A percentile compares a stretch with the other conserved stretches of the same genome.
Evolutionary conservation across 2,797 vertebrate species (phyloP).

Genomic region (Acanthurus tractus): DNA sequence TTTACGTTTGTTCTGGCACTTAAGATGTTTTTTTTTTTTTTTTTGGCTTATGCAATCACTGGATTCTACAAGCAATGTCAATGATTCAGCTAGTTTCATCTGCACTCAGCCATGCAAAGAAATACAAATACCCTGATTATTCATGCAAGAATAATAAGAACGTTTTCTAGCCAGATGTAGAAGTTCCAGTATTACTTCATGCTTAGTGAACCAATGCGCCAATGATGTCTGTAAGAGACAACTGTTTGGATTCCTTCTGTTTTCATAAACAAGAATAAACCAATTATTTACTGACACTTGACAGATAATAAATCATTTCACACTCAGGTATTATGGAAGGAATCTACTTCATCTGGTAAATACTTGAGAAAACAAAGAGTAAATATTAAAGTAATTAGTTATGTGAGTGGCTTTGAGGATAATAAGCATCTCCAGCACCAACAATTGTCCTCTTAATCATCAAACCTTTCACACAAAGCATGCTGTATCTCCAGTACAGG

Average conservation of each 20-base stretch:
- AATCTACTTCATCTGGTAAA: neutral
- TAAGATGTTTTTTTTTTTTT: neutral
- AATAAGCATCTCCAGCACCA: neutral
- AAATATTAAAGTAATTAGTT: neutral
- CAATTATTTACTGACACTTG: neutral
- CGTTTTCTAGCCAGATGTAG: neutral
- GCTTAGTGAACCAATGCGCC: neutral
- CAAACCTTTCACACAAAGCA: neutral
- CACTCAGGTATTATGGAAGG: neutral
- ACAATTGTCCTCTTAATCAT: neutral
- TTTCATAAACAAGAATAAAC: neutral
- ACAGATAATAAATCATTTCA: constrained; percentile 3
- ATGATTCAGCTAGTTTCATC: constrained; percentile 9
- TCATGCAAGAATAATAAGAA: neutral
- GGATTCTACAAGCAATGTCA: neutral
- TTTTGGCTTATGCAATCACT: neutral
- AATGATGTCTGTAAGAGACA: neutral
- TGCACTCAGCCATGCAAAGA: constrained; percentile 1
- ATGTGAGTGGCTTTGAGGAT: neutral
- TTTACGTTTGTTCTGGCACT: neutral
- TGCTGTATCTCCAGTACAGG: neutral
- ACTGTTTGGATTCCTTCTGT: neutral
- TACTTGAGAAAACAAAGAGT: neutral
- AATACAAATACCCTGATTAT: neutral
- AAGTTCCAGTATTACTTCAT: neutral